Base-by-base conservation (phyloP, 2,113 vertebrate species). In the Mus spicilegus region DNA sequence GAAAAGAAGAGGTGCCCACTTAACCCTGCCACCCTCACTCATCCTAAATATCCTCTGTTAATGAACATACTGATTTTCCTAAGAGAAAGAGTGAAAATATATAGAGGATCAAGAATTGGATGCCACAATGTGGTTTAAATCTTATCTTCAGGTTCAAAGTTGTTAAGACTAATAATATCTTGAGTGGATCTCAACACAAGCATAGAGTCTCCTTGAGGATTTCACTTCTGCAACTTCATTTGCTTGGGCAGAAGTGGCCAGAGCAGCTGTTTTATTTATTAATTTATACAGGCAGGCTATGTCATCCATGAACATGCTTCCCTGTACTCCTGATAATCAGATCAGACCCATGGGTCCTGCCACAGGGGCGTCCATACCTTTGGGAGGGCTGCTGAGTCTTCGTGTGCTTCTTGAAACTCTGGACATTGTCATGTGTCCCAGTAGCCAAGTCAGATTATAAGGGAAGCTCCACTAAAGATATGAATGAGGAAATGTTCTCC, bases 141-240 rank as follows among this genome's bases (percentile, higher is more conserved):
- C 51, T 54, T 54, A 54, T 54, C 51, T 54, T 54, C 51, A 33
- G 76, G 84, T 77, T 88, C 76, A 30, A 73, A 85, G 54, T 77
- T 86, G 70, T 77, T 82, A 49, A 61, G 65, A 88, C 51, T 91
- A 20, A 93, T 93, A 17, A 93, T 93, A 17, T 88, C 85, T 90
- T 33, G 61, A 78, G 72, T 89, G 76, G 56, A 87, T 75, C n/a
- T 75, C 70, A 92, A 78, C 75, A 56, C 11, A 90, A n/a, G 13
- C 36, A 56, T 10, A 73, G 46, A 72, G 30, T 87, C 78, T 63
- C n/a, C 73, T 80, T 91, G 72, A 89, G 87, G 91, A 39, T 78
- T 61, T 77, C 39, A 95, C 61, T 76, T 61, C 24, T 69, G 17
- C 24, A 76, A 46, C 54, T 76, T 88, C 6, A 75, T 86, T 76